Conservation (phyloP, 1,140 invertebrate species). For the Tribolium madens region DNA sequence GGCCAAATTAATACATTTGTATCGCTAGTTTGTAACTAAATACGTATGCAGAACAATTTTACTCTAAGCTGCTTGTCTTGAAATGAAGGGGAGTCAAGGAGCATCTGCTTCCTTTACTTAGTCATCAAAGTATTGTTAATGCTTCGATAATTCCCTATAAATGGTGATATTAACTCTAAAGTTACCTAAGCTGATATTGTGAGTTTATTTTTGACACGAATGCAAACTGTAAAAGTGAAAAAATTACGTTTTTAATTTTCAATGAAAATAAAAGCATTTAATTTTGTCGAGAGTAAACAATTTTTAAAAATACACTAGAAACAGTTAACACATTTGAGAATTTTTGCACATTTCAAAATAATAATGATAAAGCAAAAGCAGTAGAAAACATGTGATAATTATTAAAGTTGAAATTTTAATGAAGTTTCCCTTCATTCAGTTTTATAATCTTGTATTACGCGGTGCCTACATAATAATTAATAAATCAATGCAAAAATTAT, state of each 20-base stretch:
- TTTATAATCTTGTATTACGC: background rate
- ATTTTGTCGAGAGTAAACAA: background rate
- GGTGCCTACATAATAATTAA: background rate
- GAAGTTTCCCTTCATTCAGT: background rate
- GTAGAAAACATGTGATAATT: background rate
- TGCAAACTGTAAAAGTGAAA: background rate
- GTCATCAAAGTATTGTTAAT: slow-evolving; percentile 17
- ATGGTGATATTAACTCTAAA: background rate
- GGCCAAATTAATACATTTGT: background rate
- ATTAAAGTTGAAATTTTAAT: background rate
- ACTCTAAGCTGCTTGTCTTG: background rate
- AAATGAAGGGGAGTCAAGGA: slow-evolving; percentile 4
- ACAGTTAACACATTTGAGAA: background rate
- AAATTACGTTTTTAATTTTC: background rate
- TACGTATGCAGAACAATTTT: background rate
- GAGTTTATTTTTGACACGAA: no score
- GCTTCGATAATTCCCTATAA: slow-evolving; percentile 4
- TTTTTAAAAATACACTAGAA: background rate
- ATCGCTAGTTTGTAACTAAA: background rate
- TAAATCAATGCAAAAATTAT: background rate
- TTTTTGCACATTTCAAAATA: background rate
- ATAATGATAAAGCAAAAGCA: background rate
- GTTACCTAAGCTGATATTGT: background rate
- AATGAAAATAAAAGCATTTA: background rate
- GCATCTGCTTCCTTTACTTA: slow-evolving; percentile 6